Base-by-base conservation (phyloP, 1,140 invertebrate genomes). In the Panagrolaimus sp. region DNA sequence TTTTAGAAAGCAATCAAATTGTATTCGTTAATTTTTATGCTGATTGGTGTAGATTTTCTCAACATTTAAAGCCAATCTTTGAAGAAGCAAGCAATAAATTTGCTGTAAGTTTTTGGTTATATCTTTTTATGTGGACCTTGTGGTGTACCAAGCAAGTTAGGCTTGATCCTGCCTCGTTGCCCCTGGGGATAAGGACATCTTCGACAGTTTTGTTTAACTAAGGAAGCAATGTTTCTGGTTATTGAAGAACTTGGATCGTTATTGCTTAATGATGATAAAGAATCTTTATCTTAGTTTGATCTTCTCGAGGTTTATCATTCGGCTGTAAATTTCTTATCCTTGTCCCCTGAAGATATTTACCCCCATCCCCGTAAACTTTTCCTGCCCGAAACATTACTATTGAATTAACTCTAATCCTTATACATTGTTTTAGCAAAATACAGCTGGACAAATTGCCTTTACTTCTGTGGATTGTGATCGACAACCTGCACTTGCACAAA, bases 1-100 rank as follows among this genome's bases (percentile, higher is more conserved):
- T 74, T 79, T 75, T 62, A 80, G 78, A 70, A 52, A 32, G 72
- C 7, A 77, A 77, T 45, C 70, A 98, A 87, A 86, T 98, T 84
- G 94, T 97, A 65, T 92, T 98, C 85, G 90, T 98, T 72, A 97
- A 98, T 86, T 98, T 98, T 86, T 97, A 97, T 87, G 95, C 94
- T 12, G 94, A 97, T 83, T 98, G 86, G 87, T 88, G 87, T 77
- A 83, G 86, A 73, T 89, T 88, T 79, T 98, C 94, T 87, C 96
- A 95, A 86, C 89, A 95, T 83, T 86, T 98, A 80, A 90, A 91
- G 77, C 76, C 76, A 0, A 71, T 77, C 17, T 76, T 69, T 62
- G 47, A 74, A 58, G 92, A 92, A 88, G 87, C 97, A 65, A 83
- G 62, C 87, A 89, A 83, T 88, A 89, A 82, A 91, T 92, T 83